These are phyloP conservation scores for Drosophila parthenogenetica DNA, from an alignment of 2,888 invertebrate genomes.

Conservation along the genomic window DNA sequence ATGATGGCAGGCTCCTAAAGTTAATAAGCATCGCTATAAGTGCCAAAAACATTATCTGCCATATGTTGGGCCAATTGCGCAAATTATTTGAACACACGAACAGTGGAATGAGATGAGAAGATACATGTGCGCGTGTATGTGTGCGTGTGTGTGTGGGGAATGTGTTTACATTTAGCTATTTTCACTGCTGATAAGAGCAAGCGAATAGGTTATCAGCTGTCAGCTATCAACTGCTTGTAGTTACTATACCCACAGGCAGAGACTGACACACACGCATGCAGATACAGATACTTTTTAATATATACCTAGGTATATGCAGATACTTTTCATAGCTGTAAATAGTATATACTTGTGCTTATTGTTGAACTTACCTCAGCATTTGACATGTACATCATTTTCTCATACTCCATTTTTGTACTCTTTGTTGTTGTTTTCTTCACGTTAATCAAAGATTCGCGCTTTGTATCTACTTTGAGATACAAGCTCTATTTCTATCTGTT, in stretches of 20 bases:
- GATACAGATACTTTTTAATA: background rate
- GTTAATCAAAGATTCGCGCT: constrained; percentile 39
- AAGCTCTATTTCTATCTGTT: constrained; percentile 13
- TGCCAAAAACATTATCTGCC: constrained; percentile 59
- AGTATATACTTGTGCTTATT: constrained; percentile 11
- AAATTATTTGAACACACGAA: constrained; percentile 56
- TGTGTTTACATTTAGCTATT: constrained; percentile 26
- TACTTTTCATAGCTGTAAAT: constrained; percentile 18
- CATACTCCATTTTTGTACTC: constrained; percentile 73
- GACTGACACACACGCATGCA: background rate
- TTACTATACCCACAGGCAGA: constrained; percentile 35
- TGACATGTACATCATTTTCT: constrained; percentile 76
- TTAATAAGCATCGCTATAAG: constrained; percentile 49
- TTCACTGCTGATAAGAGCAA: constrained; percentile 49
- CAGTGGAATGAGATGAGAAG: constrained; percentile 16
- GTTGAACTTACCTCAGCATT: constrained; percentile 66
- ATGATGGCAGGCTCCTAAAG: constrained; percentile 45
- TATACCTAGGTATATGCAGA: background rate
- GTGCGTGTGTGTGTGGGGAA: background rate
- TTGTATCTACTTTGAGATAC: constrained; percentile 10
- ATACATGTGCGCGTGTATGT: constrained; percentile 8
- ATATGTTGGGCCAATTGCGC: constrained; percentile 58
- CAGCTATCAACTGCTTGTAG: constrained; percentile 34
- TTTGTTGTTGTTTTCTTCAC: constrained; percentile 14
- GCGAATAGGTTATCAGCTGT: constrained; percentile 49